A percentile compares a stretch with the other conserved stretches of the same genome.
phyloP scores from a whole-genome alignment of 2,888 invertebrate species.

The Hirtodrosophila trivittata region DNA sequence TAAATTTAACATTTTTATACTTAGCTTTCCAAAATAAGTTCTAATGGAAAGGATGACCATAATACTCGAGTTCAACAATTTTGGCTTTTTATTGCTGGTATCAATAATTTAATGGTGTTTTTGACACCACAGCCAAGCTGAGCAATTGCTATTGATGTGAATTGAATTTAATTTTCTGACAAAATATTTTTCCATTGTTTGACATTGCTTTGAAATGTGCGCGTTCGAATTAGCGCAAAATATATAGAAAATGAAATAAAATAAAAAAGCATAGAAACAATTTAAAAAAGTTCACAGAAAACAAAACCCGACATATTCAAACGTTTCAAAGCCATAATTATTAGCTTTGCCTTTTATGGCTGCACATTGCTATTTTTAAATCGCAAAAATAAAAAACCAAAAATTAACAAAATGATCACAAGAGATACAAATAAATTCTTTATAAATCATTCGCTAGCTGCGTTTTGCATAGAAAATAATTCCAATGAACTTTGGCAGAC shows the following conservation, averaged over 20 bases:
- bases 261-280: constrained; percentile 1
- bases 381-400: constrained; percentile 27
- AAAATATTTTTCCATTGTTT: constrained; percentile 50
- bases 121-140: constrained; percentile 55
- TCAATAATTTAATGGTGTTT: constrained; percentile 64
- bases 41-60: constrained; percentile 47
- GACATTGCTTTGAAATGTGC: constrained; percentile 15
- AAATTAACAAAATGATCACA: constrained; percentile 12
- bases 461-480: constrained; percentile 51
- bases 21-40: no score
- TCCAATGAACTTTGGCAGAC: constrained; percentile 70
- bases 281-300: constrained; percentile 17
- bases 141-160: constrained; percentile 35
- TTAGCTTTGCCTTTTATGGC: constrained; percentile 66
- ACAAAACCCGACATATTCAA: constrained; percentile 30
- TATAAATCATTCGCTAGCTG: constrained; percentile 66
- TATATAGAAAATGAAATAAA: constrained; percentile 10
- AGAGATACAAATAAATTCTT: constrained; percentile 54
- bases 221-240: constrained; percentile 24
- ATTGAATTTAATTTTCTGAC: constrained; percentile 33
- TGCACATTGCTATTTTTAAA: constrained; percentile 44
- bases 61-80: constrained; percentile 12
- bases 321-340: constrained; percentile 64
- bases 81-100: constrained; percentile 12
- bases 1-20: no score